Evolutionary conservation across 1,140 invertebrate genomes (phyloP), one percentile per base, ranked within the genome.

Genomic region (Medauroidea extradentata): DNA sequence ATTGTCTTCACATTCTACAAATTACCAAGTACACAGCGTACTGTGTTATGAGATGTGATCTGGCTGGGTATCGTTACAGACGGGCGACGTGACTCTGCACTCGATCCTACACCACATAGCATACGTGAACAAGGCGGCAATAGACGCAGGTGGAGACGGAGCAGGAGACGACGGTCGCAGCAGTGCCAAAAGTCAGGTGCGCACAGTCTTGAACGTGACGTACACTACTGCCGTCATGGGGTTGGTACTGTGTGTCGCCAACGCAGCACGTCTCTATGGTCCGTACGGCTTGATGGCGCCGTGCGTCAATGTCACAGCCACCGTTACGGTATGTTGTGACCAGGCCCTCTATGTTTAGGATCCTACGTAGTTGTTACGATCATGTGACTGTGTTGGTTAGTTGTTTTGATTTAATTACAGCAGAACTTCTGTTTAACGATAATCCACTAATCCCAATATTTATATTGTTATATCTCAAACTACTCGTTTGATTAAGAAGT

Each of bases 41-140:
- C 51, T 1, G 49, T 61, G 1, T n/a, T 57, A 14, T 27, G 44
- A 1, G 44, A 53, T 16, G 44, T 57, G 1, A 29, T 53, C 1
- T 27, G 38, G 13, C 53, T 42, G 9, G 23, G 16, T 14, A 34
- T 7, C 29, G n/a, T 38, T 2, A 2, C 29, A 39, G 65, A 63
- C 49, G 23, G 34, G 43, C 34, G 67, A 69, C 21, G 42, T 74
- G 39, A 81, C 80, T 19, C 72, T 84, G 54, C 76, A 81, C 42
- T 79, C 81, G 2, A 81, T 84, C 62, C 61, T 84, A 46, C 82
- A 83, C 67, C 82, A 84, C 62, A 83, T 83, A 44, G 81, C 82
- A 13, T 81, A 83, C 60, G 79, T 82, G 25, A 82, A 82, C 68
- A 75, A 80, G 65, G 72, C 77, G 3, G 78, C 78, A 59, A 44